A percentile compares a stretch with the other conserved stretches of the same genome.
These are phyloP conservation scores for Potorous gilbertii DNA, from an alignment of 2,797 vertebrate species.

Conservation along the genomic window DNA sequence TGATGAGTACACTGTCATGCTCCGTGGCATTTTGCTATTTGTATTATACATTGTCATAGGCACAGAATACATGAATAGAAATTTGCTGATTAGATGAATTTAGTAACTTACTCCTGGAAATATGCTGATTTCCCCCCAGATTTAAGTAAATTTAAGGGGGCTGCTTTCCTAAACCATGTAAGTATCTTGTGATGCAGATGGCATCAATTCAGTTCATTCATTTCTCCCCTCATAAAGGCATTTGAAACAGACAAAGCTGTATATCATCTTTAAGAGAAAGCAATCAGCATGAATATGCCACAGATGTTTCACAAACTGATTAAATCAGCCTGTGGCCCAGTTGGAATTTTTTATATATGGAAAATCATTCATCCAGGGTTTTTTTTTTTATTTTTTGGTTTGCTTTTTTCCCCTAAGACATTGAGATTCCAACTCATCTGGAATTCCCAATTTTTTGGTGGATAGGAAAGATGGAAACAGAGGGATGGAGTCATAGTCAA, in stretches of 20 bases:
- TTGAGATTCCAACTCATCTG: not conserved
- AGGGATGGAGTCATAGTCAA: not conserved
- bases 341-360: slow-evolving; percentile 50
- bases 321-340: slow-evolving; percentile 42
- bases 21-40: not conserved
- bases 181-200: slow-evolving; percentile 22
- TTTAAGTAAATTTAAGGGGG: slow-evolving; percentile 28
- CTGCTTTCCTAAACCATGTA: not conserved
- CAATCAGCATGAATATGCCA: slow-evolving; percentile 53
- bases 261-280: slow-evolving; percentile 58
- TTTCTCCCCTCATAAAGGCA: slow-evolving; percentile 47
- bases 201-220: slow-evolving; percentile 52
- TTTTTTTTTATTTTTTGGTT: not conserved
- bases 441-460: not conserved
- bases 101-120: slow-evolving; percentile 26
- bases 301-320: slow-evolving; percentile 69
- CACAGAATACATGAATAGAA: slow-evolving; percentile 23
- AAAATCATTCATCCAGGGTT: not conserved
- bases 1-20: not conserved
- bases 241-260: slow-evolving; percentile 56
- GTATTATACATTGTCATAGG: not conserved
- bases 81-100: slow-evolving; percentile 45
- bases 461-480: not conserved
- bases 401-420: not conserved
- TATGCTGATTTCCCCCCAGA: slow-evolving; percentile 39